phyloP scores from a whole-genome alignment of 1,140 invertebrate genomes.

The Achatina immaculata region DNA sequence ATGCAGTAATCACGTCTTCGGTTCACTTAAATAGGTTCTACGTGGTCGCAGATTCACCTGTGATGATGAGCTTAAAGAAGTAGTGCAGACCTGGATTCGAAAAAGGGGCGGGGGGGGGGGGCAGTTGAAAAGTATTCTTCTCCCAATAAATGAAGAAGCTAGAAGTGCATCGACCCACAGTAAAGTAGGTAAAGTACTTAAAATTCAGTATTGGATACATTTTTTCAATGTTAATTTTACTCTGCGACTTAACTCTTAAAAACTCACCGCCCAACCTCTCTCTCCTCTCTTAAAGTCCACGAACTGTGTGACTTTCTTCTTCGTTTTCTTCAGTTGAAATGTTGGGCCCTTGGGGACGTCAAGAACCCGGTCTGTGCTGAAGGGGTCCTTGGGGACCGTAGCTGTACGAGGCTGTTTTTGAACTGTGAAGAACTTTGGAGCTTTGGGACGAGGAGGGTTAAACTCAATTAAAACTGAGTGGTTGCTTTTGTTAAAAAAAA shows the following conservation, averaged over 20 bases:
- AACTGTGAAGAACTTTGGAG: slow-evolving; percentile 48
- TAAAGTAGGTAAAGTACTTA: no score
- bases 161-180: no score
- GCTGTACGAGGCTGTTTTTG: slow-evolving; percentile 39
- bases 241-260: not conserved
- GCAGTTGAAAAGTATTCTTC: no score
- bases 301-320: slow-evolving; percentile 50
- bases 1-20: no score
- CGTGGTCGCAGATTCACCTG: no score
- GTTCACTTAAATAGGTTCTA: no score
- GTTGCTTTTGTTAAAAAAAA: slow-evolving; percentile 7
- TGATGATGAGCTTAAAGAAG: no score
- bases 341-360: slow-evolving; percentile 47
- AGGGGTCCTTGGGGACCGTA: slow-evolving; percentile 49
- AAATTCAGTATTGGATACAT: no score
- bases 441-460: slow-evolving; percentile 27
- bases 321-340: slow-evolving; percentile 51
- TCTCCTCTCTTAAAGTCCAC: slow-evolving; percentile 49
- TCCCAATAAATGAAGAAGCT: no score
- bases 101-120: no score
- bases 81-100: no score
- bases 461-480: not conserved
- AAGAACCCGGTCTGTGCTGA: slow-evolving; percentile 48
- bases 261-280: slow-evolving; percentile 42
- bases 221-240: no score